Evolutionary conservation across 2,113 vertebrate genomes (phyloP).

Genomic region (Eleginops maclovinus): DNA sequence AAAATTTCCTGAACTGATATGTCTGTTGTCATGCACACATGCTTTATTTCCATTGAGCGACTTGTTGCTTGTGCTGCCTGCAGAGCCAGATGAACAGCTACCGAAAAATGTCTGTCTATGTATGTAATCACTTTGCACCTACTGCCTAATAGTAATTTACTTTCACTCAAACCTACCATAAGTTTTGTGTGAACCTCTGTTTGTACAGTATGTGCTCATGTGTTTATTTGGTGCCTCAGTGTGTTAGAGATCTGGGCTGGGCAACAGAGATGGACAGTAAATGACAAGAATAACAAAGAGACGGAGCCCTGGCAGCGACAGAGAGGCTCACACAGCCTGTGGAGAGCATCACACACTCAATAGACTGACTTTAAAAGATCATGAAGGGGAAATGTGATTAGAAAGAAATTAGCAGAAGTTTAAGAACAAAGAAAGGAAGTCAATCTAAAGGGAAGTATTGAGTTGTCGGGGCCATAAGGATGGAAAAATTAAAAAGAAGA

Average conservation of each 20-base stretch:
- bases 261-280: conserved; percentile 46
- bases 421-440: conserved; percentile 43
- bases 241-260: conserved; percentile 33
- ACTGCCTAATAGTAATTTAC: background rate
- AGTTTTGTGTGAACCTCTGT: conserved; percentile 22
- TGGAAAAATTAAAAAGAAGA: conserved; percentile 42
- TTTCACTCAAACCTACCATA: background rate
- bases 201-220: conserved; percentile 10
- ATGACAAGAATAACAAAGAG: conserved; percentile 57
- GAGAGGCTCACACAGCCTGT: conserved; percentile 48
- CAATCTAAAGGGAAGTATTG: conserved; percentile 1
- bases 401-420: conserved; percentile 51
- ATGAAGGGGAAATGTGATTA: conserved; percentile 56
- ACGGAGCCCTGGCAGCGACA: conserved; percentile 54
- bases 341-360: conserved; percentile 57
- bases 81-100: conserved; percentile 6
- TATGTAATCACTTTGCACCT: background rate
- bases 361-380: conserved; percentile 58
- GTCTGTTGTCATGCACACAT: background rate
- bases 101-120: background rate
- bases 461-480: conserved; percentile 21
- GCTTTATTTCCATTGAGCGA: background rate
- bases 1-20: conserved; percentile 1
- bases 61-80: conserved; percentile 45
- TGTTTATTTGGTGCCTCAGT: conserved; percentile 13